These are phyloP conservation scores for Selenia dentaria DNA, from an alignment of 2,888 invertebrate species.

Conservation along the genomic window DNA sequence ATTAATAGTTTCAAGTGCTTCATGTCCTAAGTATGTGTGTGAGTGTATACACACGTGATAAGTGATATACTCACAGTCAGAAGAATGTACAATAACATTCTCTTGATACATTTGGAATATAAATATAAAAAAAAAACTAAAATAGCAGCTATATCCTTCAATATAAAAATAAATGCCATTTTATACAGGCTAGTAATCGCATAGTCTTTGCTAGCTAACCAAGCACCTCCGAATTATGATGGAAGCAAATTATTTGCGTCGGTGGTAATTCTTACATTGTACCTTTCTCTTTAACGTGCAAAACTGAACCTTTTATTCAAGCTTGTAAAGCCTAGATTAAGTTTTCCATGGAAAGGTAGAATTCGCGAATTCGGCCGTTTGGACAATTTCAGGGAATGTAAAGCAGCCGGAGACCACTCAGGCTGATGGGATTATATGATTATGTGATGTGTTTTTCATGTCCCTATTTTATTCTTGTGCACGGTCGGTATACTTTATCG, in stretches of 20 bases:
- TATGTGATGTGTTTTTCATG: constrained; percentile 71
- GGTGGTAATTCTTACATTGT: constrained; percentile 16
- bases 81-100: no score
- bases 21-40: no score
- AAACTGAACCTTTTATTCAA: constrained; percentile 1
- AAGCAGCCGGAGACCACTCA: constrained; percentile 56
- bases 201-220: background rate
- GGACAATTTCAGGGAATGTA: constrained; percentile 49
- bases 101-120: no score
- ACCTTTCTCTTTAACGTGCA: background rate
- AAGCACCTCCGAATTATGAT: constrained; percentile 5
- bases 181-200: no score
- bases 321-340: background rate
- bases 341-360: constrained; percentile 9
- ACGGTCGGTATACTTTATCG: constrained; percentile 53
- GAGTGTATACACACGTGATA: no score
- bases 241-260: constrained; percentile 11
- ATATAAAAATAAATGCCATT: no score
- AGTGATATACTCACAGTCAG: no score
- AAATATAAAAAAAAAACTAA: no score
- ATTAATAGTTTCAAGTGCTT: no score
- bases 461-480: constrained; percentile 59
- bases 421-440: constrained; percentile 65
- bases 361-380: constrained; percentile 32
- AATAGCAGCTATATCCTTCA: no score